Evolutionary conservation across 2,113 vertebrate genomes (phyloP).

Genomic region (Labeo rohita): DNA sequence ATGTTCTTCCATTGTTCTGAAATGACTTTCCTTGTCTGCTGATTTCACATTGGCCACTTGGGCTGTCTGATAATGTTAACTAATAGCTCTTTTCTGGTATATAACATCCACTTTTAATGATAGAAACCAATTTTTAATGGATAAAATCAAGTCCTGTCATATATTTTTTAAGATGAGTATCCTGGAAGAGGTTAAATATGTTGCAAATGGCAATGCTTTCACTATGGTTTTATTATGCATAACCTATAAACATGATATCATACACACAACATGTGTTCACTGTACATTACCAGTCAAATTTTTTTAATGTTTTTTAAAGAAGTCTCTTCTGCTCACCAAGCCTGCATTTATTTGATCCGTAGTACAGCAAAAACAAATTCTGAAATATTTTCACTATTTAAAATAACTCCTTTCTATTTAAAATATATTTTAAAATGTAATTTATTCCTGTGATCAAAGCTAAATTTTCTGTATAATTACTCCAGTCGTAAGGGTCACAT

Average conservation of each 20-base stretch:
- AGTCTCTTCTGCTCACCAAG: too few relatives aligned
- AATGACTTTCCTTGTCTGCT: not conserved
- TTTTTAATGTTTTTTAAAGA: too few relatives aligned
- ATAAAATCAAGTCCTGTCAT: not conserved
- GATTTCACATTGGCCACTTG: not conserved
- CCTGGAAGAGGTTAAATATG: not conserved
- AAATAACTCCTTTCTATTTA: too few relatives aligned
- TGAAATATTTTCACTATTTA: too few relatives aligned
- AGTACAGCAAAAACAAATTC: too few relatives aligned
- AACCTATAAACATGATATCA: not conserved
- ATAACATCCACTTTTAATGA: not conserved
- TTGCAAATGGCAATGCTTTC: not conserved
- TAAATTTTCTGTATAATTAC: too few relatives aligned
- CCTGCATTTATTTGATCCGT: too few relatives aligned
- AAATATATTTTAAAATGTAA: too few relatives aligned
- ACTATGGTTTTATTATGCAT: not conserved
- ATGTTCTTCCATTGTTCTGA: not conserved
- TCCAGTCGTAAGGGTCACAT: too few relatives aligned
- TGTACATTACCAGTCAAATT: too few relatives aligned
- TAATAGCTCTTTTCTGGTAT: not conserved
- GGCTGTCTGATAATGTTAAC: not conserved
- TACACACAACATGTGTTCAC: not conserved
- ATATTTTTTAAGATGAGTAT: not conserved
- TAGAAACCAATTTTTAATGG: not conserved
- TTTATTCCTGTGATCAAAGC: too few relatives aligned